Percentiles rank a stretch among this genome's conserved stretches.
Conservation (phyloP, 2,888 invertebrate species). For the Drosophila kambysellisi region DNA sequence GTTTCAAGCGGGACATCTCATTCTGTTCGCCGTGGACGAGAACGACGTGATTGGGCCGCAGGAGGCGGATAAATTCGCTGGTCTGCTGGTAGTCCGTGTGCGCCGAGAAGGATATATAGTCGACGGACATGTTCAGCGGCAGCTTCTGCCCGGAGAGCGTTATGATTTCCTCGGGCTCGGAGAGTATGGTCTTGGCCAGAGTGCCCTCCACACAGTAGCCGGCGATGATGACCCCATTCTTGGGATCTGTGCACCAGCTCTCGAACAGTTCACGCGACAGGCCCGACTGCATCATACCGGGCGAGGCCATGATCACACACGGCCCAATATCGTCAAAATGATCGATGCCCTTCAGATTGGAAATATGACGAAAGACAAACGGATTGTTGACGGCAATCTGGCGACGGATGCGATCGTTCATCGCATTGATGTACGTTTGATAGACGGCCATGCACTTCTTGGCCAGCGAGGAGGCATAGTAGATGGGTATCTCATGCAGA, state of each 20-base stretch:
- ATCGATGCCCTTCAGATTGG: constrained; percentile 96
- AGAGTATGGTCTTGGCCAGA: constrained; percentile 95
- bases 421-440: constrained; percentile 99
- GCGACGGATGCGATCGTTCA: constrained; percentile 98
- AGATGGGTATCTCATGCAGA: constrained; percentile 99
- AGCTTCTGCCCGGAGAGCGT: constrained; percentile 98
- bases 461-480: constrained; percentile 99
- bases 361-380: constrained; percentile 99
- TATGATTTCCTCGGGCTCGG: constrained; percentile 98
- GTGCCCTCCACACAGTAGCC: constrained; percentile 98
- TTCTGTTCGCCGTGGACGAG: constrained; percentile 98
- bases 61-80: constrained; percentile 96
- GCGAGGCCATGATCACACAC: constrained; percentile 99
- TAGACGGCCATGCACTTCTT: constrained; percentile 99
- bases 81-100: constrained; percentile 92
- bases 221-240: constrained; percentile 99
- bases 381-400: constrained; percentile 99
- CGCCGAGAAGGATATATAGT: constrained; percentile 99
- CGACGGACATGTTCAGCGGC: constrained; percentile 98
- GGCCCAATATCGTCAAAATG: constrained; percentile 99
- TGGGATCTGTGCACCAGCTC: constrained; percentile 99
- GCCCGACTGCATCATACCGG: constrained; percentile 99
- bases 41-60: constrained; percentile 98
- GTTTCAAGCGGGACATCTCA: constrained; percentile 98
- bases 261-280: constrained; percentile 98